Base-by-base conservation (phyloP, 2,113 vertebrate genomes). In the Labeo rohita region DNA sequence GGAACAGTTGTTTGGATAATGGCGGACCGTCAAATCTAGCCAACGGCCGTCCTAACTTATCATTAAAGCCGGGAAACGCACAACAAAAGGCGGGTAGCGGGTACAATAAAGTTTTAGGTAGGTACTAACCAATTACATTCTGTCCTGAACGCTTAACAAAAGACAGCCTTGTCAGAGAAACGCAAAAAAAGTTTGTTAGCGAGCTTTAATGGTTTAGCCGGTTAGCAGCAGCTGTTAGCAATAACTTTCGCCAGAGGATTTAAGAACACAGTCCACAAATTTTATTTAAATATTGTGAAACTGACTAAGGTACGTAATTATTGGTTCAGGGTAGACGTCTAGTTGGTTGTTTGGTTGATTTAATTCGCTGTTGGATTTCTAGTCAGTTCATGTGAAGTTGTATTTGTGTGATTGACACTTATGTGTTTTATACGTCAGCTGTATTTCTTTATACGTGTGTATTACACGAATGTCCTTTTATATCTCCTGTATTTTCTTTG, bases 31-130 rank as follows among this genome's bases (percentile, higher is more conserved):
- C 79, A 84, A 52, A 87, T 75, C 52, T 63, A 90, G 82, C 85
- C 80, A 89, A 85, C 89, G 89, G 85, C 81, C 85, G 90, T 90
- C 86, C 88, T 90, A 80, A 78, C 56, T 84, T 59, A 72, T 54
- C 90, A 88, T 86, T 91, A 89, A 91, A 92, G 93, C 92, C 93
- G 91, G 92, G 91, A 92, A 93, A 94, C 91, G 63, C 84, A 79
- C 13, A 80, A 45, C 80, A 59, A 84, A 65, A 85, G n/a, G 90
- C 91, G 90, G 91, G 36, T 83, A 82, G 52, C 45, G 7, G 61
- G 28, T 28, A 73, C 49, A 75, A 47, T 21, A 23, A 15, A 61
- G 10, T 87, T 86, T n/a, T 21, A 11, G 8, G 84, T 87, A 87
- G 73, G 86, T 49, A 54, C 59, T 28, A 50, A 15, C 34, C 36